phyloP scores from a whole-genome alignment of 2,888 invertebrate species.

The Zaprionus bogoriensis region DNA sequence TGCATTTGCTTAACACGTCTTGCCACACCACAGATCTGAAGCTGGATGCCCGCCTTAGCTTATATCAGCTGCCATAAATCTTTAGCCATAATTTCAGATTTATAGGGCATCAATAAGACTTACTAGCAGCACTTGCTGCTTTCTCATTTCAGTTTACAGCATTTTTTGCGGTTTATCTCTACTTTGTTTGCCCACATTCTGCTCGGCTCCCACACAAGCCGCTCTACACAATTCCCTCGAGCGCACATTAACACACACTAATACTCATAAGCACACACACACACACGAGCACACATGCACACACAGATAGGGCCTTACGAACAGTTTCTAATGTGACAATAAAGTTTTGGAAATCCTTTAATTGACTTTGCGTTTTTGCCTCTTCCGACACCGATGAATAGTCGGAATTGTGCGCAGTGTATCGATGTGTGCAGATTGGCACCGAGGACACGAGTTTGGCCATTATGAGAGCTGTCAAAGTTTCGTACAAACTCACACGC shows the following conservation, averaged over 20 bases:
- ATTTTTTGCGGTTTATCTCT: constrained; percentile 45
- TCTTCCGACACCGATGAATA: constrained; percentile 22
- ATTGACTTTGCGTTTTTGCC: constrained; percentile 59
- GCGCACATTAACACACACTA: constrained; percentile 16
- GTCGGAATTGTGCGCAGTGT: constrained; percentile 18
- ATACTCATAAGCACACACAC: background rate
- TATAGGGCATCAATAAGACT: background rate
- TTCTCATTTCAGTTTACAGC: constrained; percentile 29
- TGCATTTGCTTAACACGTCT: too few species aligned
- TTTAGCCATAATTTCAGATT: background rate
- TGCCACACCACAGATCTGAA: too few species aligned
- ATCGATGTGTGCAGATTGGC: constrained; percentile 12
- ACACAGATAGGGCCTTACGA: background rate
- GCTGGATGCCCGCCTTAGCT: too few species aligned
- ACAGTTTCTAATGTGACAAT: constrained; percentile 58
- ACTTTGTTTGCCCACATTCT: constrained; percentile 25
- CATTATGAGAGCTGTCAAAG: constrained; percentile 27
- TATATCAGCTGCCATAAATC: background rate
- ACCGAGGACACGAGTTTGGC: constrained; percentile 30
- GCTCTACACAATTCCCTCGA: constrained; percentile 11
- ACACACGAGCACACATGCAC: background rate
- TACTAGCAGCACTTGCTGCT: background rate
- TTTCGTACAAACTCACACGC: background rate
- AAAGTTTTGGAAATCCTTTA: constrained; percentile 72
- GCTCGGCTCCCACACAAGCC: background rate